Evolutionary conservation across 2,113 vertebrate species (phyloP).

Genomic region (Trachemys scripta): DNA sequence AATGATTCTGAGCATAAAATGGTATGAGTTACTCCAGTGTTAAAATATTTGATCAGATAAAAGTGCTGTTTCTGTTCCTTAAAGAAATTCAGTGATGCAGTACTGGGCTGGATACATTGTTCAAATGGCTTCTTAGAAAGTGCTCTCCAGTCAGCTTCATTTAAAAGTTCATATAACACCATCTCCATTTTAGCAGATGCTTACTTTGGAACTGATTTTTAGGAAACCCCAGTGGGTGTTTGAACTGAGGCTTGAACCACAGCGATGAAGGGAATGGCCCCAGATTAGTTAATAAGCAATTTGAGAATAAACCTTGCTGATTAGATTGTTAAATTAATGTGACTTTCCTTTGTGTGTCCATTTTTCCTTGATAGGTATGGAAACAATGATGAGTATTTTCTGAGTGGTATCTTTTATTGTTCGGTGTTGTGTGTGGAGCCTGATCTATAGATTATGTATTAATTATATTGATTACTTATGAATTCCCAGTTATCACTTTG

Average conservation of each 20-base stretch:
- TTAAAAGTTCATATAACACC: background rate
- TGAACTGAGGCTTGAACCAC: background rate
- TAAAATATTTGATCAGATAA: background rate
- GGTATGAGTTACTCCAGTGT: no score
- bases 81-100: background rate
- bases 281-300: background rate
- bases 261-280: background rate
- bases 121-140: background rate
- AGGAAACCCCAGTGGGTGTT: background rate
- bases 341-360: background rate
- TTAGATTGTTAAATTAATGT: background rate
- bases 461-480: no score
- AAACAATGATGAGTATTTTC: background rate
- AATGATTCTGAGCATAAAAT: no score
- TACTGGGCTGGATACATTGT: background rate
- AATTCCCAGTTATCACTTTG: no score
- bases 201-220: background rate
- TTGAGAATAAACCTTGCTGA: background rate
- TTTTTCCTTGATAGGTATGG: background rate
- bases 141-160: background rate
- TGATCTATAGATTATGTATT: no score
- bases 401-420: background rate
- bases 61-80: background rate
- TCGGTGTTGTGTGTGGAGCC: background rate
- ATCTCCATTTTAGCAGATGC: background rate